phyloP scores from a whole-genome alignment of 2,113 vertebrate genomes.

The Sinocyclocheilus grahami region DNA sequence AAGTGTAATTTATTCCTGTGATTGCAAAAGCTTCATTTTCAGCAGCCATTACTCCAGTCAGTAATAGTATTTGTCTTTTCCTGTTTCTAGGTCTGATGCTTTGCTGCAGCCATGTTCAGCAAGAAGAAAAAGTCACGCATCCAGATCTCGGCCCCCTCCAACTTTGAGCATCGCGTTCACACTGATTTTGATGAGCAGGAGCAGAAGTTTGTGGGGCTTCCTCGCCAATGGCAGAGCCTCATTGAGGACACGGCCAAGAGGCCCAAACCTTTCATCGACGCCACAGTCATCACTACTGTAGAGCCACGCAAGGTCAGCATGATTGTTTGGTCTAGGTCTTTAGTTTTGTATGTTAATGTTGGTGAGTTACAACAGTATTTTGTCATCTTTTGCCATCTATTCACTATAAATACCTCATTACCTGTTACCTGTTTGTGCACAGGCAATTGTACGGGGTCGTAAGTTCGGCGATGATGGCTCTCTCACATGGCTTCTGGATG shows the following conservation, averaged over 20 bases:
- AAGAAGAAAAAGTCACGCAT: conserved; percentile 92
- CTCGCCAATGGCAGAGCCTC: conserved; percentile 93
- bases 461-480: conserved; percentile 86
- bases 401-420: background rate
- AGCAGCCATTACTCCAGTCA: too few species aligned
- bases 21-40: background rate
- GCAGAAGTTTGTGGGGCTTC: conserved; percentile 93
- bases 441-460: conserved; percentile 91
- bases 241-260: conserved; percentile 92
- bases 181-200: conserved; percentile 91
- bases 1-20: background rate
- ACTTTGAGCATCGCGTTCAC: conserved; percentile 96
- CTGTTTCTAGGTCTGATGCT: conserved; percentile 70
- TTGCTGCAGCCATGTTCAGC: conserved; percentile 82
- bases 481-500: conserved; percentile 89
- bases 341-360: background rate
- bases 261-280: conserved; percentile 90
- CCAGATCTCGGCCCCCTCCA: conserved; percentile 92
- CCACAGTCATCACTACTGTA: conserved; percentile 85
- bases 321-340: background rate
- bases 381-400: background rate
- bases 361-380: background rate
- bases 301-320: conserved; percentile 84
- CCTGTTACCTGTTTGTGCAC: background rate
- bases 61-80: background rate